Percentiles rank a stretch among this genome's conserved stretches.
Evolutionary conservation across 2,113 vertebrate genomes (phyloP).

Genomic region (Cranoglanis bouderius): DNA sequence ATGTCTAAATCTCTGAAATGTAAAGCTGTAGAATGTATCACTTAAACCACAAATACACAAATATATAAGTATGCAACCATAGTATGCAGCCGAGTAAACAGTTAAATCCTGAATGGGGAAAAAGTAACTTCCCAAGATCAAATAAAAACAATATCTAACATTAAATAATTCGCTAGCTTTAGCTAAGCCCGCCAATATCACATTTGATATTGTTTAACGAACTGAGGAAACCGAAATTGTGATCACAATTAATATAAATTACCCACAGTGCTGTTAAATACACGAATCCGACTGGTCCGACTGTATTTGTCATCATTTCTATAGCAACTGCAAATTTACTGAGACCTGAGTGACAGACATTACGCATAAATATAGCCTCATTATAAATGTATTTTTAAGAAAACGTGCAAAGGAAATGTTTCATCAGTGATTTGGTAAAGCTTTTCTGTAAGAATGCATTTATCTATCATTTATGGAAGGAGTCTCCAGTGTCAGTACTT

Average conservation of each 20-base stretch:
- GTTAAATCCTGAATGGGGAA: background rate
- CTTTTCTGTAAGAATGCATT: background rate
- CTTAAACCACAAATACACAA: background rate
- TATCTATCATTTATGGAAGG: background rate
- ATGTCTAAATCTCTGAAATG: background rate
- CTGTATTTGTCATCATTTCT: background rate
- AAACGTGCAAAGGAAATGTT: background rate
- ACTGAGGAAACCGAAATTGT: background rate
- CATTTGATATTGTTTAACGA: background rate
- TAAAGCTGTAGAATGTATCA: background rate
- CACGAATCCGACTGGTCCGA: background rate
- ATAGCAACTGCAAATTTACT: background rate
- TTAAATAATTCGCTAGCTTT: background rate
- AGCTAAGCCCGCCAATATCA: background rate
- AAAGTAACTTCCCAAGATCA: background rate
- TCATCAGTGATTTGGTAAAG: background rate
- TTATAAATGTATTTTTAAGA: background rate
- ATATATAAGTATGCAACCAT: background rate
- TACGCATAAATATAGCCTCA: background rate
- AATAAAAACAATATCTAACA: background rate
- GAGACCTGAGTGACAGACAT: background rate
- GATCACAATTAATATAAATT: background rate
- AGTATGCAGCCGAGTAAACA: background rate
- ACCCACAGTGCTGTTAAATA: background rate
- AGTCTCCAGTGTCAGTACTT: background rate